These are phyloP conservation scores for Mionectes macconnelli DNA, from an alignment of 2,113 vertebrate genomes.

Conservation along the genomic window DNA sequence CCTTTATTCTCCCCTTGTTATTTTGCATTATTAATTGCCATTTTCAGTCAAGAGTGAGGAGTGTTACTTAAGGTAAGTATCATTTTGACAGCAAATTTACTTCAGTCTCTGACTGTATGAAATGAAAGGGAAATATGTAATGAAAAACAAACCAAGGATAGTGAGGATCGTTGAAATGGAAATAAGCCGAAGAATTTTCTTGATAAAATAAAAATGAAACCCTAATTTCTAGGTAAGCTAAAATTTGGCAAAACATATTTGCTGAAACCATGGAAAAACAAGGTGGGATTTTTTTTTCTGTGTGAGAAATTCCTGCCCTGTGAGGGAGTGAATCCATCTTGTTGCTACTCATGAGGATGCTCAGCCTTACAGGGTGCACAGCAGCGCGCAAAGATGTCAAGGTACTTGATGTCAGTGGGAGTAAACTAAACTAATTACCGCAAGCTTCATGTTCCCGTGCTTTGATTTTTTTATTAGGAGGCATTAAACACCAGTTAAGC, in stretches of 20 bases:
- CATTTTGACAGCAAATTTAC: neutral
- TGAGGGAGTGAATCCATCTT: neutral
- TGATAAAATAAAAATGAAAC: neutral
- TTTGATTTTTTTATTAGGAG: neutral
- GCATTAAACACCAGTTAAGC: neutral
- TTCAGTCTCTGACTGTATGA: neutral
- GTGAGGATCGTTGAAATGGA: neutral
- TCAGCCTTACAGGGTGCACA: neutral
- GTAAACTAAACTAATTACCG: neutral
- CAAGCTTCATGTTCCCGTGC: neutral
- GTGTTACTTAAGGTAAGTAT: neutral
- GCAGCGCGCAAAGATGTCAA: accelerated
- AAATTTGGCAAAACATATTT: neutral
- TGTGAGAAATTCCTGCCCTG: neutral
- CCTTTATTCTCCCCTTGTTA: neutral
- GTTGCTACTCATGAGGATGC: neutral
- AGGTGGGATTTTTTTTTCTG: neutral
- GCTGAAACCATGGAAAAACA: neutral
- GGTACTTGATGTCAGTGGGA: neutral
- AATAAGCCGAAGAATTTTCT: neutral
- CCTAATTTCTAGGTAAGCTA: neutral
- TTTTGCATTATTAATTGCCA: neutral
- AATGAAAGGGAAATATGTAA: neutral
- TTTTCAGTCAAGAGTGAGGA: neutral
- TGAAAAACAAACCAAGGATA: neutral